These are phyloP conservation scores for Pangasius larnaudii DNA, from an alignment of 2,797 vertebrate species.

Conservation along the genomic window DNA sequence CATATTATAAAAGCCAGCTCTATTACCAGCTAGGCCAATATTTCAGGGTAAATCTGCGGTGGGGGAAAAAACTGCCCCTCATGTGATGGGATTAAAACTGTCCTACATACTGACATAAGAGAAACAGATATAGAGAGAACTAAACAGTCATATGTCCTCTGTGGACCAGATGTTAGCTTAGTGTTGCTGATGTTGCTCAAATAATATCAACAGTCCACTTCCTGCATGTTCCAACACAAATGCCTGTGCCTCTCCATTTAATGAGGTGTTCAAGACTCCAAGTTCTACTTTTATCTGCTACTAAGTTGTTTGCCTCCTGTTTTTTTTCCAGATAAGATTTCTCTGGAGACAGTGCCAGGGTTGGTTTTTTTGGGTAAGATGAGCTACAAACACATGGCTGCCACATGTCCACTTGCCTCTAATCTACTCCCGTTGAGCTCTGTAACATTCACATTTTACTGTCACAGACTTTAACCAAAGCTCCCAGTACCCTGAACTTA, in stretches of 20 bases:
- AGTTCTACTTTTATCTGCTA: conserved; percentile 5
- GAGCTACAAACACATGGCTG: conserved; percentile 55
- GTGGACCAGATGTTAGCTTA: conserved; percentile 66
- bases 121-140: conserved; percentile 35
- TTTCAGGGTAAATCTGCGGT: background rate
- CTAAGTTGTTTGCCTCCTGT: background rate
- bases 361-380: conserved; percentile 17
- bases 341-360: conserved; percentile 23
- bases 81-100: background rate
- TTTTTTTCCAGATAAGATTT: conserved; percentile 7
- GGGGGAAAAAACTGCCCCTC: background rate
- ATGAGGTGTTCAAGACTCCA: background rate
- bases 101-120: conserved; percentile 11
- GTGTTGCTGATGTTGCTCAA: conserved; percentile 50
- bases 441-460: conserved; percentile 25
- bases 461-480: background rate
- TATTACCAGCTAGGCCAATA: background rate
- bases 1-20: background rate
- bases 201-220: conserved; percentile 43
- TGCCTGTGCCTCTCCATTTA: background rate
- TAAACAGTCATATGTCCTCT: conserved; percentile 61
- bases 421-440: background rate
- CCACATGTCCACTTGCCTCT: conserved; percentile 54
- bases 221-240: background rate
- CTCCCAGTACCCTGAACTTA: conserved; percentile 50